Conservation (phyloP, 2,888 invertebrate species). For the Ornithoptera priamus region DNA sequence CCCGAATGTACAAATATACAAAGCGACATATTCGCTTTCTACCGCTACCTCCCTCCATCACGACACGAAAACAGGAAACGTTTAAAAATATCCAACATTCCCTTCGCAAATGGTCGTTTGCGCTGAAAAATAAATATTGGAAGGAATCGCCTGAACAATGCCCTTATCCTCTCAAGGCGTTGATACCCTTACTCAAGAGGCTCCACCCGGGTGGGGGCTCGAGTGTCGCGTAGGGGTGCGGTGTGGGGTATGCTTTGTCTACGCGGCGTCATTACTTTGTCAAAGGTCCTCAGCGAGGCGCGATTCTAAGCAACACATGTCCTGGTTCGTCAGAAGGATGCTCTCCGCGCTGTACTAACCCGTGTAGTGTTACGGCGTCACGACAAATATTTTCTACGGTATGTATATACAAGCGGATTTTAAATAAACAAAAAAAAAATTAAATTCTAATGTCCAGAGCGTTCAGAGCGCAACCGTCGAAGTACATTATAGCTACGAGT, state of each 20-base stretch:
- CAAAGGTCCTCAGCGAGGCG: slow-evolving; percentile 64
- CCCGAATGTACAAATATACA: slow-evolving; percentile 6
- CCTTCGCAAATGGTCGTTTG: slow-evolving; percentile 34
- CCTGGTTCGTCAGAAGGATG: slow-evolving; percentile 27
- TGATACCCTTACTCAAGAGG: slow-evolving; percentile 43
- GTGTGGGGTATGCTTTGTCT: slow-evolving; percentile 58
- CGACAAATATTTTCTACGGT: slow-evolving; percentile 15
- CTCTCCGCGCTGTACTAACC: slow-evolving; percentile 11
- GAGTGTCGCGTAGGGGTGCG: slow-evolving; percentile 35
- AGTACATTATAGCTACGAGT: background rate
- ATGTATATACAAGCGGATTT: slow-evolving; percentile 8
- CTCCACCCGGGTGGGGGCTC: slow-evolving; percentile 23
- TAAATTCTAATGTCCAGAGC: no score
- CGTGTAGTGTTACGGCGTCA: slow-evolving; percentile 21
- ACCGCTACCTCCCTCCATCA: background rate
- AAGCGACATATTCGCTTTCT: background rate
- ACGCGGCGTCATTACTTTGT: slow-evolving; percentile 73
- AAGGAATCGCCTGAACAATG: slow-evolving; percentile 43
- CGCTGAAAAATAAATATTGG: slow-evolving; percentile 39
- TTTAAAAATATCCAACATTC: slow-evolving; percentile 10
- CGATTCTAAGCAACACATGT: slow-evolving; percentile 36
- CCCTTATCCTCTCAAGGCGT: slow-evolving; percentile 43
- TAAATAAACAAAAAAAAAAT: no score
- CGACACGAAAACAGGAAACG: slow-evolving; percentile 8
- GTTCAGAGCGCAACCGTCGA: background rate